Conservation (phyloP, 92 coral and sea anemone genomes). For the Zoanthus sociatus region DNA sequence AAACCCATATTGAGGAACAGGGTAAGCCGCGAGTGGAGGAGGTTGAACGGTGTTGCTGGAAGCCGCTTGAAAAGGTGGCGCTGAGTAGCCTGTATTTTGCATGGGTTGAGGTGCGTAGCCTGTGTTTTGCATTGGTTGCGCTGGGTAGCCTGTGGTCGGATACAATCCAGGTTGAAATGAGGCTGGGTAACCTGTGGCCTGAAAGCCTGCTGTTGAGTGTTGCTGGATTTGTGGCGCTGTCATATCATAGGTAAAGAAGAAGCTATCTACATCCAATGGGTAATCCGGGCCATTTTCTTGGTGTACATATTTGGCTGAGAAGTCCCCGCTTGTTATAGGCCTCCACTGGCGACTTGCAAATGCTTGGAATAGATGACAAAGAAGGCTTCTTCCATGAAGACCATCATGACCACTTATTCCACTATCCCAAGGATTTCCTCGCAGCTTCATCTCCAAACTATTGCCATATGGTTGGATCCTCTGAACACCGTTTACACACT, state of each 20-base stretch:
- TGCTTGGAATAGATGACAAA: constrained; percentile 57
- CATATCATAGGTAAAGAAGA: constrained; percentile 68
- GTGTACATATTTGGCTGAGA: constrained; percentile 75
- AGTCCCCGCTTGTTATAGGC: constrained; percentile 64
- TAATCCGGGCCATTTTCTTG: constrained; percentile 62
- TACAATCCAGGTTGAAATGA: constrained; percentile 33
- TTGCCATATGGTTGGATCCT: constrained; percentile 46
- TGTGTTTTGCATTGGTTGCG: background rate
- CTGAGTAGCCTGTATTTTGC: constrained; percentile 9
- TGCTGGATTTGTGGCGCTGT: background rate
- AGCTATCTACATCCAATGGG: constrained; percentile 75
- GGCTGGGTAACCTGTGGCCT: constrained; percentile 34
- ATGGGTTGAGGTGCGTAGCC: background rate
- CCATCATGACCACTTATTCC: constrained; percentile 65
- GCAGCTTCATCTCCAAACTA: constrained; percentile 55
- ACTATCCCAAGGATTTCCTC: constrained; percentile 58
- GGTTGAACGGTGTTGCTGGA: background rate
- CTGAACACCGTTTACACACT: constrained; percentile 47
- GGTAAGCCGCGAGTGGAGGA: background rate
- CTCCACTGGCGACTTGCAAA: constrained; percentile 54
- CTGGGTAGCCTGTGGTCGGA: constrained; percentile 3
- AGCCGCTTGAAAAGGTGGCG: constrained; percentile 10
- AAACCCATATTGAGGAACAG: constrained; percentile 27
- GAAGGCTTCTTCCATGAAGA: constrained; percentile 56
- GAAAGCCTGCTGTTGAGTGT: background rate